Conservation (phyloP, 2,888 invertebrate species). For the Calliscelio sp. region DNA sequence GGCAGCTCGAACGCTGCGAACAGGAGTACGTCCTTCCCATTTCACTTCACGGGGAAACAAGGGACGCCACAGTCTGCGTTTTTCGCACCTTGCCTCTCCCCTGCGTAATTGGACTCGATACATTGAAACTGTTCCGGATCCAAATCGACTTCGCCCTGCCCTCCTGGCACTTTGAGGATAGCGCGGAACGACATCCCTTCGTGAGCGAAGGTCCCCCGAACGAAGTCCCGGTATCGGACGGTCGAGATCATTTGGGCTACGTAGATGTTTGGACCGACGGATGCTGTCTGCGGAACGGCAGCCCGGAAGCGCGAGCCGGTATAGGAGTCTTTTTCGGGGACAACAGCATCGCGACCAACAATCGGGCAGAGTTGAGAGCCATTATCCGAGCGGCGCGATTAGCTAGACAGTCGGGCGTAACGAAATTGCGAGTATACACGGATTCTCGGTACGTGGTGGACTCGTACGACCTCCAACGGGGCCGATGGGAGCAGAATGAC, state of each 20-base stretch:
- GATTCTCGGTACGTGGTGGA: slow-evolving; percentile 10
- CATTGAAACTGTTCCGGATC: not conserved
- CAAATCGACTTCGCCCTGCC: not conserved
- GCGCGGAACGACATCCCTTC: not conserved
- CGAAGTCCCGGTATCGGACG: not conserved
- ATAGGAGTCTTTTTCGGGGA: not conserved
- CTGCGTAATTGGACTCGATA: not conserved
- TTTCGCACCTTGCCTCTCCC: not conserved
- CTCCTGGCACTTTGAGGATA: not conserved
- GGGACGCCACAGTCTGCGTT: not conserved
- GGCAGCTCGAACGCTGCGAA: not conserved
- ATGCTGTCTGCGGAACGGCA: not conserved
- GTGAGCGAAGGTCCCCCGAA: not conserved
- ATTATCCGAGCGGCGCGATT: not conserved
- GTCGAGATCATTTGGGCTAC: too few species aligned
- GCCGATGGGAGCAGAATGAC: not conserved
- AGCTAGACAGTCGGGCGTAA: not conserved
- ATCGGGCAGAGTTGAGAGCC: not conserved
- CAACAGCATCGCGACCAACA: not conserved
- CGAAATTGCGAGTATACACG: not conserved
- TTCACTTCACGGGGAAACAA: not conserved
- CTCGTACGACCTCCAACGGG: not conserved
- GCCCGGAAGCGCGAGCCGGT: not conserved
- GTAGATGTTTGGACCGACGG: not conserved
- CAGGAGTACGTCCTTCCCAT: not conserved